A percentile compares a stretch with the other conserved stretches of the same genome.
phyloP scores from a whole-genome alignment of 2,797 vertebrate genomes.

The Onychomys arenicola region DNA sequence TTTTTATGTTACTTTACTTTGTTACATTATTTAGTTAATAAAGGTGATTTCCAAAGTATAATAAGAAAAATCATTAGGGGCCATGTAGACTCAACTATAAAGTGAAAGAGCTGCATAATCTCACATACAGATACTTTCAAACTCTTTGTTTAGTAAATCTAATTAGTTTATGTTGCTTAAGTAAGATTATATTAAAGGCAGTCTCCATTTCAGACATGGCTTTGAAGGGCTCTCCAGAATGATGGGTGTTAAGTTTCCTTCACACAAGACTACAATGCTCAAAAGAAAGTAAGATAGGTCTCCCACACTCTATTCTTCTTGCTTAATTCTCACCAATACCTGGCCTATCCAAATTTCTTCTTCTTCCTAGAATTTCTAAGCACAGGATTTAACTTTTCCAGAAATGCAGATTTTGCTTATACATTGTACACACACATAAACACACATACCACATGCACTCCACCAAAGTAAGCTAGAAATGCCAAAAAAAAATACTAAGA shows the following conservation, averaged over 20 bases:
- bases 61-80: slow-evolving; percentile 21
- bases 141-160: slow-evolving; percentile 21
- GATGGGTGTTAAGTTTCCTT: background rate
- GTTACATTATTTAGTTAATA: background rate
- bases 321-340: background rate
- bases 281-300: slow-evolving; percentile 4
- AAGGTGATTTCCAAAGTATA: slow-evolving; percentile 11
- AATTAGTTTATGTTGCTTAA: slow-evolving; percentile 8
- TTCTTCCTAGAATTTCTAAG: slow-evolving; percentile 12
- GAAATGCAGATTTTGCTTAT: background rate
- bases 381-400: background rate
- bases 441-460: background rate
- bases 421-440: background rate
- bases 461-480: slow-evolving; percentile 37
- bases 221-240: slow-evolving; percentile 23
- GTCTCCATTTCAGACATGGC: slow-evolving; percentile 7
- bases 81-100: background rate
- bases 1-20: slow-evolving; percentile 30
- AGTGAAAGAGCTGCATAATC: background rate
- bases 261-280: background rate
- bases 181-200: background rate
- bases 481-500: slow-evolving; percentile 37
- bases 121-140: background rate
- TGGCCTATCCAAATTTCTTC: background rate
- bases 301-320: background rate